These are phyloP conservation scores for Nematolebias whitei DNA, from an alignment of 2,113 vertebrate genomes.

Conservation along the genomic window DNA sequence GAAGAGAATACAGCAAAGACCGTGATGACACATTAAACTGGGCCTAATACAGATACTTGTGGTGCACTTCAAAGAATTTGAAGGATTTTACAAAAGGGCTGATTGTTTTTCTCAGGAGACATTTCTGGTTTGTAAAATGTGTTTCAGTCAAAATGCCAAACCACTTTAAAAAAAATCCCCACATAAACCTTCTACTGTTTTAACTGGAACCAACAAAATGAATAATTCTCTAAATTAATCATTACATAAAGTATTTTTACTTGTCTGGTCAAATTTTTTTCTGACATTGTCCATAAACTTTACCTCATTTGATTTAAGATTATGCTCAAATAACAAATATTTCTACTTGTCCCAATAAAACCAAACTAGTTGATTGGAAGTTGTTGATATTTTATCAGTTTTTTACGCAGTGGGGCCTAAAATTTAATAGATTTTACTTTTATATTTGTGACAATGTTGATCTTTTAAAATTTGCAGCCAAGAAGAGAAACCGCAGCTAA, in stretches of 20 bases:
- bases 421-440: no score
- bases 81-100: neutral
- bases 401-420: no score
- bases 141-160: neutral
- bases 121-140: neutral
- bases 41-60: neutral
- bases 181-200: neutral
- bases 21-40: neutral
- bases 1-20: neutral
- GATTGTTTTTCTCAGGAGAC: neutral
- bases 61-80: neutral
- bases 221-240: neutral
- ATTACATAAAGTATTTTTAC: neutral
- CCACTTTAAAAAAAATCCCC: no score
- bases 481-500: neutral
- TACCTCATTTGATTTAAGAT: neutral
- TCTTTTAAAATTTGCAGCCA: neutral
- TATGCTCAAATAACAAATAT: neutral
- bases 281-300: neutral
- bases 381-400: no score
- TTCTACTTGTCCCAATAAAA: neutral
- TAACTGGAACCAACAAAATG: neutral
- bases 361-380: no score
- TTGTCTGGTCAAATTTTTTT: neutral
- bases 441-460: no score